Conservation (phyloP, 2,797 vertebrate genomes). For the Eupleurogrammus muticus region DNA sequence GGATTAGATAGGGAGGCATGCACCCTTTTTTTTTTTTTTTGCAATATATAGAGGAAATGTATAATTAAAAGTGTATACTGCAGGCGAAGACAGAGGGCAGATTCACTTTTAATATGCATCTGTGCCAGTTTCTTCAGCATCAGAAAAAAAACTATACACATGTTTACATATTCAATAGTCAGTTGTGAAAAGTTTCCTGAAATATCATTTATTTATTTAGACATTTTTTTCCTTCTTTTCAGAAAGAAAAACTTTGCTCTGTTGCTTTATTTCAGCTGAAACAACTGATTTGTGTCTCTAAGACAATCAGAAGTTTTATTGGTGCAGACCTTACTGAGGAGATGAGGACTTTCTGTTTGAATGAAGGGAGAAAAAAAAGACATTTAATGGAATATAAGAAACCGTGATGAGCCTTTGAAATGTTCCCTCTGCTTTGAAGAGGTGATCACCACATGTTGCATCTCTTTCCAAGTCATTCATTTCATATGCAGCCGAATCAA, state of each 20-base stretch:
- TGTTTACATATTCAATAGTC: not conserved
- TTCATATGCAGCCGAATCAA: conserved; percentile 46
- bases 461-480: conserved; percentile 15
- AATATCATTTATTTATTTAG: too few species aligned
- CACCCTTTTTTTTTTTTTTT: not conserved
- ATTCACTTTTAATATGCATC: conserved; percentile 41
- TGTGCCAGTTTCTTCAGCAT: not conserved
- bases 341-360: conserved; percentile 5
- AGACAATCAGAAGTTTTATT: conserved; percentile 27
- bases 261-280: conserved; percentile 12
- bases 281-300: not conserved
- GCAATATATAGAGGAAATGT: conserved; percentile 44
- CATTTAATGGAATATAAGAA: conserved; percentile 29
- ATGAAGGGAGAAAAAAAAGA: not conserved
- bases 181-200: not conserved
- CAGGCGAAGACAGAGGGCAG: conserved; percentile 15
- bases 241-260: conserved; percentile 2
- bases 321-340: conserved; percentile 1
- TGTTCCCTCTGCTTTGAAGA: conserved; percentile 30
- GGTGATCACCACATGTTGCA: conserved; percentile 33
- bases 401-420: conserved; percentile 18
- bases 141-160: not conserved
- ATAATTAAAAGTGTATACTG: conserved; percentile 26
- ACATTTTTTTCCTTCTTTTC: not conserved
- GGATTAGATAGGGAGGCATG: conserved; percentile 19